A percentile compares a stretch with the other conserved stretches of the same genome.
phyloP scores from a whole-genome alignment of 2,888 invertebrate species.

The Rhyacophila evoluta region DNA sequence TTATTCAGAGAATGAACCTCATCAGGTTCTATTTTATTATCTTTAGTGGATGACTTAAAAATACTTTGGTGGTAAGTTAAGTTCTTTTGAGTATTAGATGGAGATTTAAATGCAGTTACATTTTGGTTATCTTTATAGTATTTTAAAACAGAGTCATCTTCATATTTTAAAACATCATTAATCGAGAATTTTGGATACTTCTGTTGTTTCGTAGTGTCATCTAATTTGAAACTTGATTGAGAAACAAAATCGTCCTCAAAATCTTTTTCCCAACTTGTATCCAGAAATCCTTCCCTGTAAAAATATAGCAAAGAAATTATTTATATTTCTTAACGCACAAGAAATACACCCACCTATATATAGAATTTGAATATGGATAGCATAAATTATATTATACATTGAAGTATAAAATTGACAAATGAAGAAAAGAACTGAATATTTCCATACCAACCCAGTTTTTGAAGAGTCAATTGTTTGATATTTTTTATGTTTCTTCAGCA shows the following conservation, averaged over 20 bases:
- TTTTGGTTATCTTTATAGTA: conserved; percentile 28
- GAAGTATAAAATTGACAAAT: no score
- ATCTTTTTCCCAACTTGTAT: conserved; percentile 1
- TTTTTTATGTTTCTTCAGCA: neutral
- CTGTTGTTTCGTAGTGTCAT: neutral
- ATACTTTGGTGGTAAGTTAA: neutral
- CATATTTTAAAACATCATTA: conserved; percentile 25
- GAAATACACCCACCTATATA: no score
- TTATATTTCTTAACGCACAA: no score
- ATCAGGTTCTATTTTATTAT: neutral
- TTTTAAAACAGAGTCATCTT: neutral
- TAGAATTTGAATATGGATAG: no score
- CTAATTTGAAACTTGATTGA: neutral
- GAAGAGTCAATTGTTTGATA: neutral
- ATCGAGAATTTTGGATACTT: conserved; percentile 25
- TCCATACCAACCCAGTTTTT: conserved; percentile 16
- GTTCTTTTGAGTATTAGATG: neutral
- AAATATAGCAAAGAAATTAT: neutral
- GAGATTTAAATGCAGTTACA: neutral
- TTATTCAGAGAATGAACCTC: no score
- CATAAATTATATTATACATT: no score
- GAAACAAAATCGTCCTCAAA: neutral
- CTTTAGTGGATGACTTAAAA: neutral
- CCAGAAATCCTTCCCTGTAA: neutral
- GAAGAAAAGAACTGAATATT: neutral